phyloP scores from a whole-genome alignment of 2,888 invertebrate species.

The Nematopogon swammerdamellus region DNA sequence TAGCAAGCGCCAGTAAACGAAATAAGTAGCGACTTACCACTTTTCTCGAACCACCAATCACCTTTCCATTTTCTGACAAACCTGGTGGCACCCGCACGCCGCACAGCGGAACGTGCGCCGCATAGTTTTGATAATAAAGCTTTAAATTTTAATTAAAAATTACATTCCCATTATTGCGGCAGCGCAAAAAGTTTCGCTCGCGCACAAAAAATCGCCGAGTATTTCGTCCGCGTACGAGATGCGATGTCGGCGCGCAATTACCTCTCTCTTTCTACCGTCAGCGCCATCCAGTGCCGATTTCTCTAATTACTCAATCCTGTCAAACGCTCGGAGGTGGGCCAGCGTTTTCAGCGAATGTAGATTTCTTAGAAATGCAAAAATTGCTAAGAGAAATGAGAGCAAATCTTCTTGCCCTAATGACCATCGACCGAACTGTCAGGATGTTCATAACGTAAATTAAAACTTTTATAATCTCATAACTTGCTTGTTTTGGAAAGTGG shows the following conservation, averaged over 20 bases:
- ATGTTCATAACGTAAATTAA: too few relatives aligned
- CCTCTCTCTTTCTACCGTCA: background rate
- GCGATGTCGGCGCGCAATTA: background rate
- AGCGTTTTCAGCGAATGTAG: conserved; percentile 13
- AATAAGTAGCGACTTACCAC: too few relatives aligned
- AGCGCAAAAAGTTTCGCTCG: conserved; percentile 17
- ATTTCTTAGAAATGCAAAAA: conserved; percentile 22
- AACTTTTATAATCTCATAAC: too few relatives aligned
- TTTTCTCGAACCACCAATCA: too few relatives aligned
- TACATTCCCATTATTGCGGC: conserved; percentile 15
- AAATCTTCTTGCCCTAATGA: too few relatives aligned
- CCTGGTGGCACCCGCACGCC: background rate
- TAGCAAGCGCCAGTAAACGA: too few relatives aligned
- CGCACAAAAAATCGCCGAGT: background rate
- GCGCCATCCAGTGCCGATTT: background rate
- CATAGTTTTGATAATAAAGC: conserved; percentile 44
- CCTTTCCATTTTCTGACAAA: too few relatives aligned
- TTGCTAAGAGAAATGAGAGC: too few relatives aligned
- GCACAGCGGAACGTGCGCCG: conserved; percentile 5
- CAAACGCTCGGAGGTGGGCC: conserved; percentile 15
- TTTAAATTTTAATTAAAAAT: conserved; percentile 47
- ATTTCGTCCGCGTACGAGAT: background rate
- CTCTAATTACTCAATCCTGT: conserved; percentile 35
- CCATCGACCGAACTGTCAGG: too few relatives aligned
- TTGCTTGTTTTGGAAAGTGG: too few relatives aligned